Conservation (phyloP, 2,888 invertebrate species). For the Fragum whitleyi region DNA sequence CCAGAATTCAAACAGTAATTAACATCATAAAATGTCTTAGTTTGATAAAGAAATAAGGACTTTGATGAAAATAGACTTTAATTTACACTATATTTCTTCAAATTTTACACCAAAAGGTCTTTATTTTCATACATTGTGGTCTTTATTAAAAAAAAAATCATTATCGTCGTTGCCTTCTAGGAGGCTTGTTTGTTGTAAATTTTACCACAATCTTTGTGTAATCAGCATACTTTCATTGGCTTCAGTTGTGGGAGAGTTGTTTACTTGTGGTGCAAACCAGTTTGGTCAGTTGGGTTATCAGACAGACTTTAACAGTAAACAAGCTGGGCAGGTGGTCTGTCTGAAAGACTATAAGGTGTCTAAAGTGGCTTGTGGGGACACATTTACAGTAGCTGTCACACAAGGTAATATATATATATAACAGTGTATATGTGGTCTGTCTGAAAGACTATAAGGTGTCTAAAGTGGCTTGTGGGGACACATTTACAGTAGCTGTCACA, state of each 20-base stretch:
- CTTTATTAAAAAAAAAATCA: too few species aligned
- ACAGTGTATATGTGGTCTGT: constrained; percentile 65
- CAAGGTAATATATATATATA: constrained; percentile 75
- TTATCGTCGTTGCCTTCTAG: too few species aligned
- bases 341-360: constrained; percentile 69
- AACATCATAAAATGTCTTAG: too few species aligned
- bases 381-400: constrained; percentile 82
- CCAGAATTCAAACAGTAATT: too few species aligned
- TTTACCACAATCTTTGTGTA: too few species aligned
- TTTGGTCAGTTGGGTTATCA: constrained; percentile 83
- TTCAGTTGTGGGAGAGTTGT: constrained; percentile 80
- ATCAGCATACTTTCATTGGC: too few species aligned
- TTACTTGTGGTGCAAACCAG: constrained; percentile 84
- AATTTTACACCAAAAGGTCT: too few species aligned
- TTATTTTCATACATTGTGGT: too few species aligned
- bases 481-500: constrained; percentile 82
- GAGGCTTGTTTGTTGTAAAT: too few species aligned
- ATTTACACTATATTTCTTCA: too few species aligned
- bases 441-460: constrained; percentile 69
- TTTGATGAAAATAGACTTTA: too few species aligned
- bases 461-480: constrained; percentile 83
- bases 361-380: constrained; percentile 83
- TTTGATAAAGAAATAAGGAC: too few species aligned
- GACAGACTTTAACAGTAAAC: constrained; percentile 66
- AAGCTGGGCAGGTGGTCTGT: constrained; percentile 70